Conservation (phyloP, 1,140 invertebrate species). For the Coptotermes formosanus region DNA sequence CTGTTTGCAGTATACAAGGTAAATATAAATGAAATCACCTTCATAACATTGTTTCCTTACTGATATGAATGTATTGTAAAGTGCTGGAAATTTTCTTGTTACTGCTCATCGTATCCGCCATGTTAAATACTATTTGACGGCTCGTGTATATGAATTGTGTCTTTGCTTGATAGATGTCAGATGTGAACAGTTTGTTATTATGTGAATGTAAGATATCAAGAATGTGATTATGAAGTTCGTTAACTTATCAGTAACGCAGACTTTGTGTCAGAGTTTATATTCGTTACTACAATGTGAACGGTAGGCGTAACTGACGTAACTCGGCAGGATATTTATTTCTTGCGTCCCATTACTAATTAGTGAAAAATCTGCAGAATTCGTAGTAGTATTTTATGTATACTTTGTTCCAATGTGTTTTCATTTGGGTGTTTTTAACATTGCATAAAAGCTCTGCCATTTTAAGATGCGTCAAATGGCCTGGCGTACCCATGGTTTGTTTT, state of each 20-base stretch:
- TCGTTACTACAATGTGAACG: constrained; percentile 17
- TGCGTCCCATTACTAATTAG: not conserved
- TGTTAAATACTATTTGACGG: constrained; percentile 25
- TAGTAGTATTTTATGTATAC: not conserved
- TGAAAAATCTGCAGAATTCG: not conserved
- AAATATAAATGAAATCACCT: not conserved
- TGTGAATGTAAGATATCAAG: not conserved
- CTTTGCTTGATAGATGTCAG: constrained; percentile 5
- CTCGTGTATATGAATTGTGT: not conserved
- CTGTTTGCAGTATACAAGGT: constrained; percentile 25
- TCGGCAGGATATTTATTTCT: not conserved
- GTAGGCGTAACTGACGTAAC: constrained; percentile 26
- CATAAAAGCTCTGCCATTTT: too few species aligned
- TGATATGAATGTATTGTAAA: not conserved
- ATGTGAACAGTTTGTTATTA: constrained; percentile 1
- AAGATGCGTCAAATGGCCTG: too few species aligned
- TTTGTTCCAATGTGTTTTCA: not conserved
- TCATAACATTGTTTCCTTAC: not conserved
- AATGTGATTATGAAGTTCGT: not conserved
- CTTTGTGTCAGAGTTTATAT: not conserved
- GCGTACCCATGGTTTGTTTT: too few species aligned
- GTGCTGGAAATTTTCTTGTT: constrained; percentile 11
- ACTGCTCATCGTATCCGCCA: constrained; percentile 2
- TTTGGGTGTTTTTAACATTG: too few species aligned
- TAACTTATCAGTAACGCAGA: not conserved